Evolutionary conservation across 23 tunicate genomes (phyloP).

Genomic region (Trididemnum nubilum): DNA sequence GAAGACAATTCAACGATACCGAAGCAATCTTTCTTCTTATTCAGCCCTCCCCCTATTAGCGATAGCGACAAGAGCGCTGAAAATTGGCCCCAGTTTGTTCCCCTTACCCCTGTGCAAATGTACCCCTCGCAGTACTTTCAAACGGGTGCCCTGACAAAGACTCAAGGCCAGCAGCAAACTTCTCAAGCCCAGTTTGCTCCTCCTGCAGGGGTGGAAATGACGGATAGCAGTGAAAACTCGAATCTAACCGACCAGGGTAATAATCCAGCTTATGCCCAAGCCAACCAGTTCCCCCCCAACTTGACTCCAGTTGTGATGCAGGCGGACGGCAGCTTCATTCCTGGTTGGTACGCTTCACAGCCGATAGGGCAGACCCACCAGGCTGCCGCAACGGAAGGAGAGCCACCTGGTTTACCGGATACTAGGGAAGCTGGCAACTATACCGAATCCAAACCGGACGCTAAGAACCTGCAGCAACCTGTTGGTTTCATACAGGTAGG

Average conservation of each 20-base stretch:
- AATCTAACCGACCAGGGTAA: too few relatives aligned
- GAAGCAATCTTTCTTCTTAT: conserved; percentile 42
- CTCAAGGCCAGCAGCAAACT: too few relatives aligned
- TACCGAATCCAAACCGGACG: neutral
- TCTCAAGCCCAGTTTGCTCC: too few relatives aligned
- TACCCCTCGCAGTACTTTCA: conserved; percentile 56
- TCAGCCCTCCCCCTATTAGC: conserved; percentile 63
- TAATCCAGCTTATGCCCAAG: neutral
- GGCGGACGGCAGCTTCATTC: neutral
- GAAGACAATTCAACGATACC: conserved; percentile 34
- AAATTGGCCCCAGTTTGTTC: conserved; percentile 61
- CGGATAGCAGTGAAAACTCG: too few relatives aligned
- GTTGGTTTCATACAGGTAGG: neutral
- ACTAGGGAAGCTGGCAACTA: too few relatives aligned
- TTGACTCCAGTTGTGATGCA: conserved; percentile 23
- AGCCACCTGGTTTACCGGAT: neutral
- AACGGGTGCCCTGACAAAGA: conserved; percentile 22
- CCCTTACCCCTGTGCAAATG: conserved; percentile 82
- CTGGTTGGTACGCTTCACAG: conserved; percentile 8
- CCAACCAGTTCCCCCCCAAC: neutral
- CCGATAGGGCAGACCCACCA: neutral
- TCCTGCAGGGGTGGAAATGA: too few relatives aligned
- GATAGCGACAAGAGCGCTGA: conserved; percentile 49
- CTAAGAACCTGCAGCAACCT: neutral
- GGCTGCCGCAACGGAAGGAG: neutral